These are phyloP conservation scores for Ochropleura leucogaster DNA, from an alignment of 2,888 invertebrate genomes.

Conservation along the genomic window DNA sequence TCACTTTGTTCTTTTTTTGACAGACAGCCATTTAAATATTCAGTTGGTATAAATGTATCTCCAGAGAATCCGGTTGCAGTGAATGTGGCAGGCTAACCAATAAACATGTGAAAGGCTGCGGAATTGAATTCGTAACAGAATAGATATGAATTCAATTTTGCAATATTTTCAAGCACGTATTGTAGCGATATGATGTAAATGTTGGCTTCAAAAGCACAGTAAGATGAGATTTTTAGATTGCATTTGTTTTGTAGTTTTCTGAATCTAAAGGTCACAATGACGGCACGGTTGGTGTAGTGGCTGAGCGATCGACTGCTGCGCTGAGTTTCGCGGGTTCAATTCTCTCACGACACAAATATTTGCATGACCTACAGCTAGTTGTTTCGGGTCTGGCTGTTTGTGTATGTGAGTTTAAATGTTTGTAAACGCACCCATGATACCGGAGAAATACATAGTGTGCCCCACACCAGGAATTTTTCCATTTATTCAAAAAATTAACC, in stretches of 20 bases:
- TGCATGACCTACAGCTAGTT: too few species aligned
- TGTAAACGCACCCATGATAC: too few species aligned
- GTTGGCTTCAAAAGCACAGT: slow-evolving; percentile 1
- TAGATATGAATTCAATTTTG: slow-evolving; percentile 32
- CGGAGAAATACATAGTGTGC: too few species aligned
- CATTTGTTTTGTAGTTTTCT: not conserved
- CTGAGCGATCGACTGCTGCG: too few species aligned
- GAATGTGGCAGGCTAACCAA: slow-evolving; percentile 4
- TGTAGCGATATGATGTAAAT: not conserved
- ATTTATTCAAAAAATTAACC: too few species aligned
- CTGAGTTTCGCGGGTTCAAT: too few species aligned
- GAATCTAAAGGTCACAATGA: not conserved
- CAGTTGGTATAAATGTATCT: not conserved
- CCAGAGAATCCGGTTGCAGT: not conserved
- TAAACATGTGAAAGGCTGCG: not conserved
- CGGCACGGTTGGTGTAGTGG: too few species aligned
- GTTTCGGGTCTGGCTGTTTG: too few species aligned
- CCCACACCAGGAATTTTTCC: too few species aligned
- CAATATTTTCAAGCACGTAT: slow-evolving; percentile 24
- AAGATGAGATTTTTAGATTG: not conserved
- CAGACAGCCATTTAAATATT: not conserved
- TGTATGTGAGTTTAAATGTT: too few species aligned
- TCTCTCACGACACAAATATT: too few species aligned
- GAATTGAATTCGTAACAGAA: slow-evolving; percentile 9
- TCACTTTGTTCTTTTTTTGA: not conserved